phyloP scores from a whole-genome alignment of 2,113 vertebrate species.

The Tragelaphus scriptus region DNA sequence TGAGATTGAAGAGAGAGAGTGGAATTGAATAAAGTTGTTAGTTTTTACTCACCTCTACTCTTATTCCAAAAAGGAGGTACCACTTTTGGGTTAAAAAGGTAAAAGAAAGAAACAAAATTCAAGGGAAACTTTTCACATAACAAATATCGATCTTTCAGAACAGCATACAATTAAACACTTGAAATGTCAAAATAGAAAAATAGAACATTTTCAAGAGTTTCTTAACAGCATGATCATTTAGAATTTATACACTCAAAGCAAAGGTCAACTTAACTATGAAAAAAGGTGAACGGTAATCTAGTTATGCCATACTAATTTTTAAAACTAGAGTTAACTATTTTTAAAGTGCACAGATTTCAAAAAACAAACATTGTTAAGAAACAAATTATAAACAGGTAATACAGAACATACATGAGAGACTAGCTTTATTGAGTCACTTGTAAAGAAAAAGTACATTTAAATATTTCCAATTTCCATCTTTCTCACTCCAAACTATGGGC shows the following conservation, averaged over 20 bases:
- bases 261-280: background rate
- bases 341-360: background rate
- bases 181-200: background rate
- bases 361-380: background rate
- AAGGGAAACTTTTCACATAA: background rate
- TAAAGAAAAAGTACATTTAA: background rate
- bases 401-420: background rate
- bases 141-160: background rate
- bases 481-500: background rate
- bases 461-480: background rate
- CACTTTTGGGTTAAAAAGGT: background rate
- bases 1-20: background rate
- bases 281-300: background rate
- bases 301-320: background rate
- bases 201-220: background rate
- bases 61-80: background rate
- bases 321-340: background rate
- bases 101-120: slow-evolving; percentile 20
- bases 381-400: background rate
- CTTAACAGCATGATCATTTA: slow-evolving; percentile 31
- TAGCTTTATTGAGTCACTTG: background rate
- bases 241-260: slow-evolving; percentile 3
- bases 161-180: slow-evolving; percentile 12
- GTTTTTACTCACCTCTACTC: background rate
- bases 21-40: background rate